Evolutionary conservation across 2,888 invertebrate species (phyloP).

Genomic region (Pachydiplax longipennis): DNA sequence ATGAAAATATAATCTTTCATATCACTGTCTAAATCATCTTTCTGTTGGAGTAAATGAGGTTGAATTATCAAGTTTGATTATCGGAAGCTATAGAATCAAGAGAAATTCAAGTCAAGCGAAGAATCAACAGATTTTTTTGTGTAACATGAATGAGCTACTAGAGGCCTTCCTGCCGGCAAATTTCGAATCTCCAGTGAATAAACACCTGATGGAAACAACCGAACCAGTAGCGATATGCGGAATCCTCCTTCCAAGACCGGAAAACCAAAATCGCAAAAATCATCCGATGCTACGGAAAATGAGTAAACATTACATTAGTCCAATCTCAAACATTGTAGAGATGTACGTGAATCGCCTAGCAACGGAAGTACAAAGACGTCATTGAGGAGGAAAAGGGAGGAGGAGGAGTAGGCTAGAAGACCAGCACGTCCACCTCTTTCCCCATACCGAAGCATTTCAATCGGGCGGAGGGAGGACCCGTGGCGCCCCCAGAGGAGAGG

Average conservation of each 20-base stretch:
- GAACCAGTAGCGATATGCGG: not conserved
- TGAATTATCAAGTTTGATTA: no score
- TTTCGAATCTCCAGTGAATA: not conserved
- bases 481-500: slow-evolving; percentile 16
- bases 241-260: not conserved
- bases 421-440: not conserved
- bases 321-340: not conserved
- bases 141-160: no score
- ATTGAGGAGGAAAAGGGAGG: not conserved
- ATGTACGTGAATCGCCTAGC: not conserved
- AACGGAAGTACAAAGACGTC: not conserved
- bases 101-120: no score
- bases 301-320: not conserved
- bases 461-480: slow-evolving; percentile 8
- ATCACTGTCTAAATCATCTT: no score
- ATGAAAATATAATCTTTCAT: no score
- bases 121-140: no score
- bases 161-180: no score
- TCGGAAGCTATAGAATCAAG: no score
- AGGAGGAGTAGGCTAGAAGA: not conserved
- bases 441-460: slow-evolving; percentile 12
- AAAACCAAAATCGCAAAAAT: not conserved
- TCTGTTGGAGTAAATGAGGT: no score
- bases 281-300: not conserved
- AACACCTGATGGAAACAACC: not conserved